Base-by-base conservation (phyloP, 2,113 vertebrate species). In the Melanostigma gelatinosum region DNA sequence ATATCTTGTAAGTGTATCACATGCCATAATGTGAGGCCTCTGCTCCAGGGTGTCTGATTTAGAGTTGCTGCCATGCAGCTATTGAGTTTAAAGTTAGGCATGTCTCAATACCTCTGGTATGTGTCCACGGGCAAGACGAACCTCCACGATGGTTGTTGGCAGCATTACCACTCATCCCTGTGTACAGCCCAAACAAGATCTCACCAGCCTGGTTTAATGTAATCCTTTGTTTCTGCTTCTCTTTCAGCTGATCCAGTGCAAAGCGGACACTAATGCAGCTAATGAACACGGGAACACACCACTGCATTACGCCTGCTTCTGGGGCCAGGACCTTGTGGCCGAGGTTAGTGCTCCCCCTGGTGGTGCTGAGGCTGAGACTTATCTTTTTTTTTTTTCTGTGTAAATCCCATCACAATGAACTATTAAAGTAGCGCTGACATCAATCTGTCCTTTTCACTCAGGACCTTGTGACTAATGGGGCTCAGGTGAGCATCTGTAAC, bases 281-380 rank as follows among this genome's bases (percentile, higher is more conserved):
- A 99, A 99, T 0, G 98, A 99, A 76, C 98, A 99, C 0, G 98
- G 98, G 18, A 99, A 99, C 93, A 96, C 97, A 0, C 96, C 98
- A 0, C 96, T 99, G 85, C 98, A 99, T 92, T 99, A 99, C 0
- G 98, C 98, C 87, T 99, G 98, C 89, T 99, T 99, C 94, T 99
- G 98, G 98, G 98, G 96, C 22, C 97, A 99, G 0, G 96, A 98
- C 79, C 93, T 94, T 55, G 97, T 99, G 74, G 96, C 98, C 1
- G 98, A 99, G 97, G 98, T 99, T 82, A 95, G 92, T 88, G 75
- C 67, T 7, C 92, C 92, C 80, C 79, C 91, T 91, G 74, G 70
- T 93, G 93, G 89, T 29, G 6, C 1, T 63, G 13, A 8, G 18
- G 15, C 1, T 2, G 38, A 82, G 34, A 22, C 29, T 5, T 1